A percentile compares a stretch with the other conserved stretches of the same genome.
phyloP scores from a whole-genome alignment of 2,113 vertebrate species.

The Myotis lucifugus region DNA sequence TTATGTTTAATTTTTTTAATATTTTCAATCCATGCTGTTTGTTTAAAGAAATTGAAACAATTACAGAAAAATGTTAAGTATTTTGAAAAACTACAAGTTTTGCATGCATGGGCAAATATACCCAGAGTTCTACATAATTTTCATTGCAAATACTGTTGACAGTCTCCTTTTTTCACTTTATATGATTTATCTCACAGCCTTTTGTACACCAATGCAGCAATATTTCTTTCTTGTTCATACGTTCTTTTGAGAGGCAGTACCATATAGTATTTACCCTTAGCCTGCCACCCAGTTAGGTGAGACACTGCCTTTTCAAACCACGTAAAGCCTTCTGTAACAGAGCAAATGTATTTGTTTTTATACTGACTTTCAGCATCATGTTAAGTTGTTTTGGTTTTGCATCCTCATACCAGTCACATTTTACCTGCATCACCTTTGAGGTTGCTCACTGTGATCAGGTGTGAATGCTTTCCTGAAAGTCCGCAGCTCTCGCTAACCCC shows the following conservation, averaged over 20 bases:
- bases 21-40: neutral
- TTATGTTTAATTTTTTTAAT: neutral
- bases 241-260: neutral
- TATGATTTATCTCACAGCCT: neutral
- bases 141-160: neutral
- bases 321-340: neutral
- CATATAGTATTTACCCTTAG: neutral
- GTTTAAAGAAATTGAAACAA: neutral
- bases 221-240: neutral
- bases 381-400: neutral
- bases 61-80: neutral
- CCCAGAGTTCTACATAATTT: neutral
- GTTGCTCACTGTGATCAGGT: neutral
- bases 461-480: neutral
- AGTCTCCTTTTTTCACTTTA: neutral
- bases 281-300: neutral
- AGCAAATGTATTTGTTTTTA: neutral
- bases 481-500: neutral
- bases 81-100: neutral
- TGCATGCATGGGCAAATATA: neutral
- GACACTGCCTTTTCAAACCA: neutral
- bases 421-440: neutral
- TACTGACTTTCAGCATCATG: neutral
- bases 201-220: neutral
- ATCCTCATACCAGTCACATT: neutral